Base-by-base conservation (phyloP, 2,113 vertebrate genomes). In the Thinocorus orbignyianus region DNA sequence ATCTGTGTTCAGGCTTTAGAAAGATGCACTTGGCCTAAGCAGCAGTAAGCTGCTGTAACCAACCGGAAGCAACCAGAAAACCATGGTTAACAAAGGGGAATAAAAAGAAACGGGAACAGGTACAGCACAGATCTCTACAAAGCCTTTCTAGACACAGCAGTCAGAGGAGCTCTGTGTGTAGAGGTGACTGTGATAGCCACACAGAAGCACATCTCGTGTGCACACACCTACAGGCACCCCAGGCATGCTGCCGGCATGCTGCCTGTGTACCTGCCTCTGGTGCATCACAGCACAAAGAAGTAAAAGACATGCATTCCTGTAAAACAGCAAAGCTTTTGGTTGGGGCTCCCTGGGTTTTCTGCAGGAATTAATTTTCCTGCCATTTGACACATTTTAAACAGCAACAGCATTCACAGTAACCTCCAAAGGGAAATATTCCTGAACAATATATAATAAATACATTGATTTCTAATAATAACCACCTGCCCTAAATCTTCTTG, bases 381-480 rank as follows among this genome's bases (percentile, higher is more conserved):
- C 60, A 93, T 92, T 74, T 97, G 94, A 96, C 93, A 96, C 84
- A 94, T 95, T 94, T 96, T 95, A 96, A 97, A 94, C 81, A 97
- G 95, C 74, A 88, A 82, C 93, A 81, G 94, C 87, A 86, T 87
- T 94, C 90, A 70, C 46, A 49, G 89, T 37, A 97, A 81, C 74
- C 94, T 95, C 97, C 71, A 94, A 97, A 96, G 97, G 93, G 89
- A 96, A 95, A 92, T 93, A 96, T 92, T 95, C 72, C 25, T 86
- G 74, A 95, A 96, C 96, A 95, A 95, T 96, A 97, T 94, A 88
- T 95, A 97, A 93, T 92, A 97, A 96, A 97, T 95, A 96, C 93
- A 97, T 97, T 94, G 97, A 97, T 97, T 95, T 93, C 96, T 97
- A 97, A 97, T 96, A 96, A 96, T 95, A 97, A 97, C 93, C 89